Conservation (phyloP, 1,140 invertebrate species). For the Arctopsyche grandis region DNA sequence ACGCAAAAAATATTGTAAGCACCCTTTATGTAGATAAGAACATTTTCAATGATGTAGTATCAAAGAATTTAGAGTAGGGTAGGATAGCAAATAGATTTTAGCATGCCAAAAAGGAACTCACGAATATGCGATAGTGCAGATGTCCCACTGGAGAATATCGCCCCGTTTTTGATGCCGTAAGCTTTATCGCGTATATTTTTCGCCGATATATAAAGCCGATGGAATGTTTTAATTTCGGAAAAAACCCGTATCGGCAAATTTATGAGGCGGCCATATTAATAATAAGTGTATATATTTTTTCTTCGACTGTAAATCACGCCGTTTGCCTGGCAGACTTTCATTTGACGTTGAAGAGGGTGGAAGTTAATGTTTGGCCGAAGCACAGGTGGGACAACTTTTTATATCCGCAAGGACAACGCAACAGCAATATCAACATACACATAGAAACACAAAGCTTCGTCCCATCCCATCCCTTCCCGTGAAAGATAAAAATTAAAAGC, state of each 20-base stretch:
- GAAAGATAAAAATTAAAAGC: constrained; percentile 37
- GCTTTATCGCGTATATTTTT: not conserved
- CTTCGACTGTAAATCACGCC: constrained; percentile 42
- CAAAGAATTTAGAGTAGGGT: too few relatives aligned
- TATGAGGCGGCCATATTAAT: constrained; percentile 40
- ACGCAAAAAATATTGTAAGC: too few relatives aligned
- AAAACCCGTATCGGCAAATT: constrained; percentile 25
- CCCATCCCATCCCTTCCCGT: not conserved
- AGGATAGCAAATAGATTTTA: too few relatives aligned
- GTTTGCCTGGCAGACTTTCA: constrained; percentile 42
- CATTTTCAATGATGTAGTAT: too few relatives aligned
- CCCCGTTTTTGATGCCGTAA: too few relatives aligned
- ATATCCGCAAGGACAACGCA: constrained; percentile 4
- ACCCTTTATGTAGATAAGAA: too few relatives aligned
- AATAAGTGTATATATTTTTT: constrained; percentile 27
- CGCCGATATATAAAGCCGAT: not conserved
- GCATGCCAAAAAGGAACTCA: too few relatives aligned
- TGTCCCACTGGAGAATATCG: too few relatives aligned
- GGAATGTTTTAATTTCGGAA: not conserved
- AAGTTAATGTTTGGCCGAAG: constrained; percentile 34
- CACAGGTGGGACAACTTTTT: constrained; percentile 43
- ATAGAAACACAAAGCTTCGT: too few relatives aligned
- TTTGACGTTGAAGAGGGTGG: constrained; percentile 47
- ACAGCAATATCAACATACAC: not conserved
- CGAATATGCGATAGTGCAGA: too few relatives aligned